A percentile compares a stretch with the other conserved stretches of the same genome.
phyloP scores from a whole-genome alignment of 1,140 invertebrate genomes.

The Drosophila willistoni region DNA sequence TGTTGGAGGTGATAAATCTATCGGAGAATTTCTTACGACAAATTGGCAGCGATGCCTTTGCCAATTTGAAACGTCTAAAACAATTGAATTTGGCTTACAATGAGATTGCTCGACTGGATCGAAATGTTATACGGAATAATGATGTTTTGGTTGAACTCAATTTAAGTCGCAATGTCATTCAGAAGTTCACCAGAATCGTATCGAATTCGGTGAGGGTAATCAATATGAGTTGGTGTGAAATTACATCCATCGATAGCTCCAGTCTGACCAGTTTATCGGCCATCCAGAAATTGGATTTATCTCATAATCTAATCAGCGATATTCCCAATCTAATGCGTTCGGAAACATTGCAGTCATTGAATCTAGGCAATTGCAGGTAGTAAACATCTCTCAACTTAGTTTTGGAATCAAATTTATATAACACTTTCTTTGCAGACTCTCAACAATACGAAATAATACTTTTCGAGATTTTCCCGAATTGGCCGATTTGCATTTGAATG shows the following conservation, averaged over 20 bases:
- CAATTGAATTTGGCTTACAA: conserved; percentile 88
- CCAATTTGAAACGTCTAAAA: conserved; percentile 84
- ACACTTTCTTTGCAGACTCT: conserved; percentile 39
- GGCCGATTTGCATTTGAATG: conserved; percentile 85
- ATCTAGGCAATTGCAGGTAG: conserved; percentile 84
- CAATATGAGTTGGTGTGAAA: conserved; percentile 86
- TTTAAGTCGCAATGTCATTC: conserved; percentile 87
- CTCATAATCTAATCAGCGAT: conserved; percentile 85
- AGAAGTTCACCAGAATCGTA: conserved; percentile 84
- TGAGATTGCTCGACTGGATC: conserved; percentile 85
- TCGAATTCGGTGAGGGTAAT: conserved; percentile 84
- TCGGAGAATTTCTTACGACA: conserved; percentile 86
- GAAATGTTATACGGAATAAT: conserved; percentile 84
- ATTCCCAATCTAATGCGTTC: conserved; percentile 85
- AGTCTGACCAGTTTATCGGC: conserved; percentile 84
- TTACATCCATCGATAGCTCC: conserved; percentile 84
- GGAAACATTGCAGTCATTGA: conserved; percentile 84
- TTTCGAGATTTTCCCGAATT: conserved; percentile 85
- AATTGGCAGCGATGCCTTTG: conserved; percentile 85
- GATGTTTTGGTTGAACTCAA: conserved; percentile 85
- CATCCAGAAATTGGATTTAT: conserved; percentile 85
- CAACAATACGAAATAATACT: conserved; percentile 82
- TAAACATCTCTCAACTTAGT: background rate
- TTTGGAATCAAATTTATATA: background rate
- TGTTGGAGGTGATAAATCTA: conserved; percentile 86